Base-by-base conservation (phyloP, 2,888 invertebrate genomes). In the Drosophila aldrichi region DNA sequence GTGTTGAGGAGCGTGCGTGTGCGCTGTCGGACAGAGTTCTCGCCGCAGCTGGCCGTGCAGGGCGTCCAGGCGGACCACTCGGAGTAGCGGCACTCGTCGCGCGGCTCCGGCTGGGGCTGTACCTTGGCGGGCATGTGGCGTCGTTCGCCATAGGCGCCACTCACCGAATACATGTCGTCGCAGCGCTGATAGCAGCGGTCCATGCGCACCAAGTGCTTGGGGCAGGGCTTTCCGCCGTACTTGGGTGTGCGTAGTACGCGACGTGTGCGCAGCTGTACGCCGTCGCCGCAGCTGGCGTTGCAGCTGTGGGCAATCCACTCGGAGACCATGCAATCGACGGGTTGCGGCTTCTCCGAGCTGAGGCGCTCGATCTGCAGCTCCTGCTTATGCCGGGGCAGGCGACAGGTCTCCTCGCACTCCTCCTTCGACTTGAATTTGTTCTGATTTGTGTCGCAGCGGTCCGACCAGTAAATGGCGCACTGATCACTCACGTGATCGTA, bases 381-480 rank as follows among this genome's bases (percentile, higher is more conserved):
- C 57, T 85, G 74, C 54, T 86, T 87, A 48, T 88, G 88, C 0
- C 91, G 86, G 0, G 90, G 91, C 49, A 83, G 64, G 8, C 93
- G 92, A 85, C 97, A 97, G 14, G 95, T 94, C 25, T 94, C 93
- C 69, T 95, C 94, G 87, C 98, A 98, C 49, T 95, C 94, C 62
- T 95, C 95, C 65, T 95, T 94, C 0, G 95, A 95, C 61, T 95
- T 95, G 93, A 98, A 98, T 92, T 97, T 97, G 92, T 98, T 98
- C 46, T 95, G 94, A 92, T 98, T 98, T 2, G 96, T 97, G 52
- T 96, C 96, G 91, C 99, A 99, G 43, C 98, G 98, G 51, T 91
- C 91, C 29, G 96, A 96, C 93, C 96, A 98, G 93, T 98, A 99
- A 7, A 96, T 95, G 83, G 95, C 95, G 91, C 99, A 99, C 34